Evolutionary conservation across 2,888 invertebrate genomes (phyloP).

Genomic region (Ornithoptera priamus): DNA sequence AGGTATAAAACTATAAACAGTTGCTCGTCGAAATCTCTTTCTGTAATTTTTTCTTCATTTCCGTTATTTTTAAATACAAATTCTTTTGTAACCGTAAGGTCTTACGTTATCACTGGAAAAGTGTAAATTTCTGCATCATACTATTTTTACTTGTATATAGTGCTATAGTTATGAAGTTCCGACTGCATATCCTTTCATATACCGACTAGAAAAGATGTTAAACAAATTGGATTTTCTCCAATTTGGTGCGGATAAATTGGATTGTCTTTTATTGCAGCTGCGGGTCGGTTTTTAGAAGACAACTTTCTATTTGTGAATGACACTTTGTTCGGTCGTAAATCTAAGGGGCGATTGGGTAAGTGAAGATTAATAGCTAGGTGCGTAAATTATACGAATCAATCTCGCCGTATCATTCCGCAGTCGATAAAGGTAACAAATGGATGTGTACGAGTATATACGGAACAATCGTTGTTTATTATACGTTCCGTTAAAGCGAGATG

Average conservation of each 20-base stretch:
- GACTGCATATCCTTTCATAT: slow-evolving; percentile 12
- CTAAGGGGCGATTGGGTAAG: slow-evolving; percentile 18
- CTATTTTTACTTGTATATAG: not conserved
- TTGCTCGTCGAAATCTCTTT: no score
- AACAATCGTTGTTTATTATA: not conserved
- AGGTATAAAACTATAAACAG: no score
- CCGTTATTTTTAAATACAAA: no score
- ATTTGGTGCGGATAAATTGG: slow-evolving; percentile 27
- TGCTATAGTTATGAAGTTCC: slow-evolving; percentile 12
- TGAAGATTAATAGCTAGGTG: slow-evolving; percentile 23
- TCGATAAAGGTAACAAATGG: slow-evolving; percentile 2
- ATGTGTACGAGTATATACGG: not conserved
- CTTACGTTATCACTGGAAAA: not conserved
- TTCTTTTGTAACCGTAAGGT: not conserved
- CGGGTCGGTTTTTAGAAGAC: slow-evolving; percentile 27
- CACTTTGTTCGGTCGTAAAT: slow-evolving; percentile 27
- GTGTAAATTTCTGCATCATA: not conserved
- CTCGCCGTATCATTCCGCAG: not conserved
- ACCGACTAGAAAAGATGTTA: slow-evolving; percentile 18
- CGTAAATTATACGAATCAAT: slow-evolving; percentile 12
- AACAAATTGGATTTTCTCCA: slow-evolving; percentile 28
- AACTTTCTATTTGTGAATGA: slow-evolving; percentile 29
- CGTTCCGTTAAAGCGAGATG: not conserved
- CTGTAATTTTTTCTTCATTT: no score
- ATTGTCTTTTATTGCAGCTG: slow-evolving; percentile 28